Evolutionary conservation across 1,140 invertebrate genomes (phyloP).

Genomic region (Leptonema lineaticorne): DNA sequence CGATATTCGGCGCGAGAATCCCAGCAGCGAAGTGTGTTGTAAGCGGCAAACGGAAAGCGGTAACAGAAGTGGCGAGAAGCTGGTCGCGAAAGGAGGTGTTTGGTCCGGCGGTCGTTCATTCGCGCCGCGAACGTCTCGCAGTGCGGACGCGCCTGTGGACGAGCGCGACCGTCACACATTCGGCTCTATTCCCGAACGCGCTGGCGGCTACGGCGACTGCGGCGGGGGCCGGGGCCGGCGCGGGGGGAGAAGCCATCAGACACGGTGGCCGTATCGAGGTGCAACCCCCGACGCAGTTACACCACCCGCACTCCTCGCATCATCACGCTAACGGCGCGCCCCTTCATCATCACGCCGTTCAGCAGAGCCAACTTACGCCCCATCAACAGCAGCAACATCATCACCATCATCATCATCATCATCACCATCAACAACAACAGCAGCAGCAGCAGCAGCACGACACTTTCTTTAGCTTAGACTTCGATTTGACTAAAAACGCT

Average conservation of each 20-base stretch:
- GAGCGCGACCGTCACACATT: not conserved
- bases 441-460: slow-evolving; percentile 7
- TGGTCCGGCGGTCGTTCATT: not conserved
- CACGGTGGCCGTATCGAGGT: not conserved
- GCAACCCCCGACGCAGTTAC: too few species aligned
- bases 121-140: not conserved
- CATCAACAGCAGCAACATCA: not conserved
- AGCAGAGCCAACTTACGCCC: not conserved
- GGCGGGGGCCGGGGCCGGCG: slow-evolving; percentile 2
- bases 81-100: not conserved
- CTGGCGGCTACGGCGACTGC: not conserved
- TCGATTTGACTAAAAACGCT: slow-evolving; percentile 28
- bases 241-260: not conserved
- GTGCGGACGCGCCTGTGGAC: not conserved
- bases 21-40: not conserved
- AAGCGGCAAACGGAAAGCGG: not conserved
- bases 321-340: not conserved
- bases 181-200: not conserved
- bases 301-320: not conserved
- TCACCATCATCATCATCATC: not conserved
- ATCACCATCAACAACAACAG: not conserved
- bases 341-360: not conserved
- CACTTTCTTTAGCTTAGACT: slow-evolving; percentile 32
- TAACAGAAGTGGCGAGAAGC: not conserved
- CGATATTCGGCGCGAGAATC: not conserved